Evolutionary conservation across 2,113 vertebrate genomes (phyloP), one percentile per base, ranked within the genome.

Genomic region (Mormyrus iriodes): DNA sequence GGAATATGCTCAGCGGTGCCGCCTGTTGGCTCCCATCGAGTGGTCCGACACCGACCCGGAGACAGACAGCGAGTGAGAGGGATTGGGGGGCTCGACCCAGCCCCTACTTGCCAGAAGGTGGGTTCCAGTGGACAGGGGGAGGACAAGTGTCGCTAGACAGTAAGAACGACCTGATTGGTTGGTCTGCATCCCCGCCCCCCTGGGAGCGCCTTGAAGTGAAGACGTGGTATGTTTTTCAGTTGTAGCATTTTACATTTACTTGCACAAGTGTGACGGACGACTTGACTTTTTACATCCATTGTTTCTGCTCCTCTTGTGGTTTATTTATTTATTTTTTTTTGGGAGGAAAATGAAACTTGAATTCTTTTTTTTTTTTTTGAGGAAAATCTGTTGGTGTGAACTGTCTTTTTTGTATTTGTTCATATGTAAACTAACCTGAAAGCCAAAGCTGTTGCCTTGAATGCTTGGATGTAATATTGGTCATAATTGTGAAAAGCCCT

Each of bases 31-130:
- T 85, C 95, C 96, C 9, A 94, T 96, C 79, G 95, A 97, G 93
- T 97, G 96, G 96, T 96, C 96, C 51, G 96, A 97, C 94, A 95
- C 95, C 6, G 96, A 97, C 92, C 92, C 96, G 61, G 96, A 97
- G 88, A 96, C 96, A 0, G 96, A 97, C 94, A 97, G 96, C 89
- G 96, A 97, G 92, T 97, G 92, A 96, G 19, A 21, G 49, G 46
- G 8, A 9, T 7, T 0, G 86, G 88, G 89, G 92, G 88, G 82
- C 91, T 90, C 87, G 90, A 79, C 89, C 90, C 90, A 91, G 89
- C 92, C 91, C 82, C 82, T 9, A 8, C 39, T 48, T 42, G 6
- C 49, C 46, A 86, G 85, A 48, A 21, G 51, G 85, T 19, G 49
- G 39, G 31, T 48, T 19, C 42, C 55, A 13, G 7, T 87, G 53